Base-by-base conservation (phyloP, 2,797 vertebrate species). In the Syndactyla subalaris region DNA sequence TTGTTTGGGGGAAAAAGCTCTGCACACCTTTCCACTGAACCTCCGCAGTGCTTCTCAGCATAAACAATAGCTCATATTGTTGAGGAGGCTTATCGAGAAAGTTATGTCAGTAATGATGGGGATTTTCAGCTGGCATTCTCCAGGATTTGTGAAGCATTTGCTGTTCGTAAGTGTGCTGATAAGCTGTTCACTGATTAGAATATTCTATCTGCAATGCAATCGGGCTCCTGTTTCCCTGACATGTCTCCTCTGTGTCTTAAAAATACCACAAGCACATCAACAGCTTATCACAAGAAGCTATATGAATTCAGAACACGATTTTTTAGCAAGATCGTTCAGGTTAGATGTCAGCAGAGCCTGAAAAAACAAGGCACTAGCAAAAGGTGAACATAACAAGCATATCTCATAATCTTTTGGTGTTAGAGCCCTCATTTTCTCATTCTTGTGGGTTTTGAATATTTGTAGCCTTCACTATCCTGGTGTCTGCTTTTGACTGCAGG, bases 281-380 rank as follows among this genome's bases (percentile, higher is more conserved):
- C 82, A 92, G 85, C 87, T 95, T 93, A 93, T 91, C 91, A 90
- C 84, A 79, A 89, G 80, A 91, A 95, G 73, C 46, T 93, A 52
- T 90, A 83, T 63, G 68, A 95, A 95, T 97, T 97, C 91, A 89
- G 90, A 95, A 90, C 88, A 84, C 85, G 95, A 95, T 91, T 91
- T 67, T 83, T 91, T 68, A 6, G 10, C 68, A 89, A 91, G 85
- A 95, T 92, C 5, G 0, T 63, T 95, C 92, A 88, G 93, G 89
- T 94, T 96, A 80, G 61, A 84, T 92, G 92, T 96, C 93, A 95
- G 86, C 81, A 87, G 5, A 84, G 85, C 54, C 76, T 58, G 63
- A 81, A 88, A 93, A 95, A 94, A 90, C 68, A 87, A 84, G 85
- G 78, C 20, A 2, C 52, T 76, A 88, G 92, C 78, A 85, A 96